Evolutionary conservation across 2,888 invertebrate species (phyloP).

Genomic region (Branchinecta sandiegonensis): DNA sequence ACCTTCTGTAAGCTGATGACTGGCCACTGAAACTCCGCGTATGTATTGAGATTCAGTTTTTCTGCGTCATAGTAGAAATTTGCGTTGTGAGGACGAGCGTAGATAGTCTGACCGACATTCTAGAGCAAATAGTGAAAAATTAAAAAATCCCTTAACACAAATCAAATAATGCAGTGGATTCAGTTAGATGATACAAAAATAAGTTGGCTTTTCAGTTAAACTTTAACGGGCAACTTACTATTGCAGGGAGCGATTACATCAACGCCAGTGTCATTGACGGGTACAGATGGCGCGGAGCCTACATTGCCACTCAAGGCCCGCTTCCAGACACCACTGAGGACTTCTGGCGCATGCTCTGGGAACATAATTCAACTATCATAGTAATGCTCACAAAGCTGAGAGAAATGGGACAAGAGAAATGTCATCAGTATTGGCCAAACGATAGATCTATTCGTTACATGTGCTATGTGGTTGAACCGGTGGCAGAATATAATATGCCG

Average conservation of each 20-base stretch:
- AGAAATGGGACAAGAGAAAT: constrained; percentile 64
- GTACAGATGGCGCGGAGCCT: constrained; percentile 76
- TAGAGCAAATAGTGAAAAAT: too few relatives aligned
- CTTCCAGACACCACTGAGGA: constrained; percentile 91
- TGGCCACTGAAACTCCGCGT: too few relatives aligned
- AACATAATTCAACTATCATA: constrained; percentile 96
- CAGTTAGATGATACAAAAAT: too few relatives aligned
- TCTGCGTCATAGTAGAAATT: too few relatives aligned
- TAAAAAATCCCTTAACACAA: too few relatives aligned
- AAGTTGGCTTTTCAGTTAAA: too few relatives aligned
- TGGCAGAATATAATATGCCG: constrained; percentile 99
- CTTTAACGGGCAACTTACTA: too few relatives aligned
- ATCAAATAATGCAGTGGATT: too few relatives aligned
- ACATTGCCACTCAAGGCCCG: constrained; percentile 98
- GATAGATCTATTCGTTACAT: constrained; percentile 93
- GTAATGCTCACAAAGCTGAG: constrained; percentile 96
- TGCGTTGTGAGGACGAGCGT: too few relatives aligned
- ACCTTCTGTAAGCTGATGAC: too few relatives aligned
- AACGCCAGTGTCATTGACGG: constrained; percentile 98
- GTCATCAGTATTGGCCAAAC: constrained; percentile 98
- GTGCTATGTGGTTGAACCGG: constrained; percentile 96
- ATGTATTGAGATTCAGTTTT: too few relatives aligned
- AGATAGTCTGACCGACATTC: too few relatives aligned
- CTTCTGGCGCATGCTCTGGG: constrained; percentile 99
- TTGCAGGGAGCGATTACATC: constrained; percentile 72